Evolutionary conservation across 1,140 invertebrate species (phyloP).

Genomic region (Tigriopus japonicus): DNA sequence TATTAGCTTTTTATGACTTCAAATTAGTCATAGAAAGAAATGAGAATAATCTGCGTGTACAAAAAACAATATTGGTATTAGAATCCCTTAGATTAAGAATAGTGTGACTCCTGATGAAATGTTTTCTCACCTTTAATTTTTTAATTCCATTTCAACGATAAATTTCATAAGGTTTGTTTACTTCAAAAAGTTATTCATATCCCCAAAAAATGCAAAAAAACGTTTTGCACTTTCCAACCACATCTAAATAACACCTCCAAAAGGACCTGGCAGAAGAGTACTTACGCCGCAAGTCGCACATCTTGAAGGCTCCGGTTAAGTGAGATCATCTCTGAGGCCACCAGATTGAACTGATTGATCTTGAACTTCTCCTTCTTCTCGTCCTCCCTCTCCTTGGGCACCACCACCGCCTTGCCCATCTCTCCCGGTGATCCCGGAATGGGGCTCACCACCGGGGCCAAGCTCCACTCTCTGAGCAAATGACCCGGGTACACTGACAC

Average conservation of each 20-base stretch:
- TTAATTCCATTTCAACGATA: too few relatives aligned
- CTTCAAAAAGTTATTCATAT: too few relatives aligned
- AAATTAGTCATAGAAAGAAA: too few relatives aligned
- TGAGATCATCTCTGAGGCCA: conserved; percentile 93
- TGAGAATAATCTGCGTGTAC: too few relatives aligned
- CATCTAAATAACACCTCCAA: too few relatives aligned
- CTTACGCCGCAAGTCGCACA: conserved; percentile 66
- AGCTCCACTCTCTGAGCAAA: conserved; percentile 46
- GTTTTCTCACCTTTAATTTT: too few relatives aligned
- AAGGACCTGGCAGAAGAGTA: background rate
- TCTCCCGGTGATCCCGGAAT: conserved; percentile 57
- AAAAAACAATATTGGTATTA: too few relatives aligned
- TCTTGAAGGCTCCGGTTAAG: conserved; percentile 86
- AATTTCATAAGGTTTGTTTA: background rate
- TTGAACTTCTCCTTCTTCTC: conserved; percentile 88
- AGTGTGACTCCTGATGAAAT: too few relatives aligned
- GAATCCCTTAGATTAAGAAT: too few relatives aligned
- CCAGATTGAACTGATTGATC: conserved; percentile 92
- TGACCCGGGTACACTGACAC: conserved; percentile 26
- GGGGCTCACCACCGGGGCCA: conserved; percentile 44
- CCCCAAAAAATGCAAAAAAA: too few relatives aligned
- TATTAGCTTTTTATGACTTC: too few relatives aligned
- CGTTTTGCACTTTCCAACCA: too few relatives aligned
- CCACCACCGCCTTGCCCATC: conserved; percentile 66
- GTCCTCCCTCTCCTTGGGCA: conserved; percentile 59